Conservation (phyloP, 2,888 invertebrate genomes). For the Chrysolina oricalcia region DNA sequence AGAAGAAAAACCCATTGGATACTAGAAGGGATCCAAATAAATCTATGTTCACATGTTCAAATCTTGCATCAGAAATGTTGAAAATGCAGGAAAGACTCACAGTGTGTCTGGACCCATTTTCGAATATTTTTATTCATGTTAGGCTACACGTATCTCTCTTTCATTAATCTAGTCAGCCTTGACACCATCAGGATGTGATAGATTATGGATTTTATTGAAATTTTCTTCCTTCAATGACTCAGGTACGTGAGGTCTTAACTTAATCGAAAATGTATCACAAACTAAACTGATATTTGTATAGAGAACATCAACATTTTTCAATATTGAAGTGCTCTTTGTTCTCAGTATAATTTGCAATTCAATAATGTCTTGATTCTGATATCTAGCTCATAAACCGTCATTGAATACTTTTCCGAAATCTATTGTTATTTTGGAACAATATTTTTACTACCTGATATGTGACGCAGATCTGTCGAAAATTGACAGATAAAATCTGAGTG, state of each 20-base stretch:
- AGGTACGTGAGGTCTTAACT: slow-evolving; percentile 46
- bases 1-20: slow-evolving; percentile 45
- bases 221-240: slow-evolving; percentile 27
- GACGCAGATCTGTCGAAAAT: slow-evolving; percentile 13
- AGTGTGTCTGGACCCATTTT: too few relatives aligned
- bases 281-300: background rate
- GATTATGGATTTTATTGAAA: slow-evolving; percentile 9
- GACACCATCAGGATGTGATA: too few relatives aligned
- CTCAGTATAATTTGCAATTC: background rate
- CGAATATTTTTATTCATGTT: slow-evolving; percentile 63
- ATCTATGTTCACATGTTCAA: slow-evolving; percentile 12
- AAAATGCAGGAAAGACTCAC: background rate
- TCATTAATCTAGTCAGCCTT: background rate
- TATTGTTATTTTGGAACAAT: background rate
- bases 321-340: background rate
- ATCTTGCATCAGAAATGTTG: too few relatives aligned
- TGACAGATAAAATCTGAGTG: slow-evolving; percentile 13
- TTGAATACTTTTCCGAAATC: background rate
- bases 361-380: background rate
- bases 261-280: slow-evolving; percentile 14
- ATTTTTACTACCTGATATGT: slow-evolving; percentile 19
- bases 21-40: slow-evolving; percentile 34
- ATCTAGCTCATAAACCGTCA: background rate
- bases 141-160: slow-evolving; percentile 65
- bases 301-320: background rate